phyloP scores from a whole-genome alignment of 2,113 vertebrate genomes.

The Amphiprion percula region DNA sequence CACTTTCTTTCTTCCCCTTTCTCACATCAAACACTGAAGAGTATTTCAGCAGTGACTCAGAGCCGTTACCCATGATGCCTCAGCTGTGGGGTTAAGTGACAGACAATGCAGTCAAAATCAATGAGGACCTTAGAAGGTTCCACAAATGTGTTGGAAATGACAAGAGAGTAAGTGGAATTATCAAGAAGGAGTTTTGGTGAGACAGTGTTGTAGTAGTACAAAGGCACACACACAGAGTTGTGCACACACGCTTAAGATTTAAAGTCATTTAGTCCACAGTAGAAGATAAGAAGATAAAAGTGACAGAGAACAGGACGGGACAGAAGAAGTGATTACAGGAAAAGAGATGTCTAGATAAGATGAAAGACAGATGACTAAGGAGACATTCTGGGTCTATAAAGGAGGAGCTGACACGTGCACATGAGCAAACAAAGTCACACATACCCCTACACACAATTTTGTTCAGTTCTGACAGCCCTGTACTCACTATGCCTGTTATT shows the following conservation, averaged over 20 bases:
- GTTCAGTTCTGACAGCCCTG: slow-evolving; percentile 48
- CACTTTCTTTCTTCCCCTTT: slow-evolving; percentile 7
- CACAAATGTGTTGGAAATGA: slow-evolving; percentile 43
- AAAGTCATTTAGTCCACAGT: slow-evolving; percentile 39
- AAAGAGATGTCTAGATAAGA: slow-evolving; percentile 65
- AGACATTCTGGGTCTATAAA: slow-evolving; percentile 47
- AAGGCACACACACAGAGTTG: neutral
- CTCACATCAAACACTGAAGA: slow-evolving; percentile 47
- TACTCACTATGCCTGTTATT: slow-evolving; percentile 40
- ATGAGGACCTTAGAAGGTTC: slow-evolving; percentile 32
- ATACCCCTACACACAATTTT: slow-evolving; percentile 12
- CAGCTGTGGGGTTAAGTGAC: slow-evolving; percentile 45
- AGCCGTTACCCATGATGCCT: slow-evolving; percentile 58
- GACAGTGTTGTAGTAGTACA: neutral
- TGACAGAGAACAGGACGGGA: slow-evolving; percentile 15
- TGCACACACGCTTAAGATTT: slow-evolving; percentile 22
- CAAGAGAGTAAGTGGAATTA: slow-evolving; percentile 31
- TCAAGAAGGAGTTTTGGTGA: slow-evolving; percentile 15
- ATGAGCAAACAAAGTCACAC: slow-evolving; percentile 26
- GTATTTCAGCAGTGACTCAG: slow-evolving; percentile 48
- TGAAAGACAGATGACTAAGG: slow-evolving; percentile 64
- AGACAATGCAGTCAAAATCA: slow-evolving; percentile 37
- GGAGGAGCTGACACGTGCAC: slow-evolving; percentile 51
- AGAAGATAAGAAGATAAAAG: slow-evolving; percentile 55
- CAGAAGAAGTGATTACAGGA: slow-evolving; percentile 65